Evolutionary conservation across 2,113 vertebrate species (phyloP), one percentile per base, ranked within the genome.

Genomic region (Larimichthys crocea): DNA sequence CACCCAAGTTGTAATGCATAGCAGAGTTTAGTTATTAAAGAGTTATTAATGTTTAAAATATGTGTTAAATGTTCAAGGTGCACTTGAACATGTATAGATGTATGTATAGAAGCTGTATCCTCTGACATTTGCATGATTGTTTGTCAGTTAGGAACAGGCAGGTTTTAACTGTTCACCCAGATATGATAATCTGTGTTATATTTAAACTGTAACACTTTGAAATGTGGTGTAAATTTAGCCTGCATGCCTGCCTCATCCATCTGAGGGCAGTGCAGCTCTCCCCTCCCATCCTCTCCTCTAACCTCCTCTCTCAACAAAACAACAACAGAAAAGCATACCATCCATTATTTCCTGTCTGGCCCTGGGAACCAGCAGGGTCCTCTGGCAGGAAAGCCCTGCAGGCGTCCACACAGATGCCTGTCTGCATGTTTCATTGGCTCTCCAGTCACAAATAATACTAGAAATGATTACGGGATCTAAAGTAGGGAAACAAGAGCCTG

Each of bases 331-430:
- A 84, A 74, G 57, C 62, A 76, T 1, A 68, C 68, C 86, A 88
- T 85, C 82, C 78, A 73, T 88, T 80, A 82, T 84, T 89, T 89
- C 90, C 91, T 88, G 88, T 85, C 85, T 80, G 80, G 68, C 76
- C 84, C 75, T 80, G 83, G 78, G 77, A 88, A 77, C 79, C 82
- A 74, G 59, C 49, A 8, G 64, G 76, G 65, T 86, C 87, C 78
- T 84, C 46, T 64, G 49, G 64, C 74, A 80, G 77, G 53, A 67
- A 84, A 78, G 74, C 71, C 55, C 76, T 44, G 77, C 85, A 63
- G 88, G 84, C 74, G 10, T 86, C 89, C 83, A 81, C 82, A 68
- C 67, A 64, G 79, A 90, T 86, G 88, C 87, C 87, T 78, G 80
- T 77, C 74, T 85, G 76, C 64, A 48, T 61, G 42, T 84, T 90